Percentiles rank a stretch among this genome's conserved stretches.
Conservation (phyloP, 2,113 vertebrate species). For the Clarias magur region DNA sequence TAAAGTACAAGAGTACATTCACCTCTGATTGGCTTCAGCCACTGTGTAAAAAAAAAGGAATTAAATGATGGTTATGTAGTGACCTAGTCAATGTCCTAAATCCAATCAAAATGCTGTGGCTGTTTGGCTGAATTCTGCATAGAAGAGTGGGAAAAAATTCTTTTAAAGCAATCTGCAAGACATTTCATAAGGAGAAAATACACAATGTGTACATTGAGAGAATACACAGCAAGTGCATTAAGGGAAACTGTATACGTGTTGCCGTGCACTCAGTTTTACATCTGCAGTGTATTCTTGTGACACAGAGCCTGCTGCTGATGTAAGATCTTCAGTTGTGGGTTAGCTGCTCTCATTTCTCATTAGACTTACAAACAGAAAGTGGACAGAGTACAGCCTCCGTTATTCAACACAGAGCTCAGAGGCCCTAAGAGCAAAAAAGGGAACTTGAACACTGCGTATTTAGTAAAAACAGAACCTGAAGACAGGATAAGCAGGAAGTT, state of each 20-base stretch:
- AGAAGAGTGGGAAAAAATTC: not conserved
- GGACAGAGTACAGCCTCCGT: not conserved
- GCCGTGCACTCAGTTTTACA: not conserved
- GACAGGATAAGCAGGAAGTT: not conserved
- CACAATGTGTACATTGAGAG: not conserved
- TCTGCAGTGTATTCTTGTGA: slow-evolving; percentile 34
- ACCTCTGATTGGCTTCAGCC: not conserved
- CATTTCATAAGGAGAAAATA: not conserved
- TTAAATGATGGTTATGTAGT: not conserved
- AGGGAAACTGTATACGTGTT: not conserved
- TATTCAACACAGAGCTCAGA: not conserved
- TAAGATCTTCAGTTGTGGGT: slow-evolving; percentile 11
- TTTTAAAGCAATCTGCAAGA: not conserved
- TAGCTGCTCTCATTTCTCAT: slow-evolving; percentile 8
- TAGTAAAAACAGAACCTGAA: slow-evolving; percentile 3
- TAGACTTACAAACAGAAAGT: not conserved
- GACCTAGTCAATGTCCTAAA: not conserved
- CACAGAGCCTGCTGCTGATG: slow-evolving; percentile 24
- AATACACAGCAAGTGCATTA: too few species aligned
- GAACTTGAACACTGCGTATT: not conserved
- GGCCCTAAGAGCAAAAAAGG: not conserved
- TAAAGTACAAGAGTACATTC: not conserved
- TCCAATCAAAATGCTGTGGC: not conserved
- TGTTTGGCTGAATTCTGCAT: not conserved
- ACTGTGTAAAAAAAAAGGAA: too few species aligned